Evolutionary conservation across 35 echinoderm and acorn worm species (phyloP).

Genomic region (Stichopus chloronotus): DNA sequence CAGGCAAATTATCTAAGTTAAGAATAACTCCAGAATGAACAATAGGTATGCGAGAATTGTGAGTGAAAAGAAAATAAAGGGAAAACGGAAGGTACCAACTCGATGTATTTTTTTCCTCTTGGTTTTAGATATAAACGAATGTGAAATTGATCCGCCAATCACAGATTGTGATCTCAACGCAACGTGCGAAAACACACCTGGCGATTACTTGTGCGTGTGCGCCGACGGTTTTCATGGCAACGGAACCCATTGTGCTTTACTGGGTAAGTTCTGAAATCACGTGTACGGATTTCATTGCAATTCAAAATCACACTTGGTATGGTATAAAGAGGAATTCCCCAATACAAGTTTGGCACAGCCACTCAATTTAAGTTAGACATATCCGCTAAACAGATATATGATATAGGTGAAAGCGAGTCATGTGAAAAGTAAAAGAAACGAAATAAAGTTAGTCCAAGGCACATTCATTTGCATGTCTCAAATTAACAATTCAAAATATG

Average conservation of each 20-base stretch:
- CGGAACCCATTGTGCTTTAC: slow-evolving; percentile 63
- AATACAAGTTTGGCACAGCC: too few species aligned
- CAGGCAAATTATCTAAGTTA: too few species aligned
- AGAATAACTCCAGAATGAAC: too few species aligned
- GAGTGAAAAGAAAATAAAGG: not conserved
- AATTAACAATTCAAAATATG: too few species aligned
- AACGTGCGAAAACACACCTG: slow-evolving; percentile 60
- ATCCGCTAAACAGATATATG: too few species aligned
- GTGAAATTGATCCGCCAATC: slow-evolving; percentile 44
- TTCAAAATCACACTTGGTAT: not conserved
- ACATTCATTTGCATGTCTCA: too few species aligned
- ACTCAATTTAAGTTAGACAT: too few species aligned
- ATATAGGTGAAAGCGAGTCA: too few species aligned
- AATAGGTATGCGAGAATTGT: too few species aligned
- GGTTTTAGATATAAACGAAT: slow-evolving; percentile 64
- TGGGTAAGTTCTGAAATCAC: slow-evolving; percentile 32
- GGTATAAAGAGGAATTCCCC: too few species aligned
- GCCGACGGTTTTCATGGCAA: slow-evolving; percentile 67
- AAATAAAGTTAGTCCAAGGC: too few species aligned
- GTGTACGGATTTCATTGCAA: not conserved
- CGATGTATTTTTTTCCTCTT: not conserved
- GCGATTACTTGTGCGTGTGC: slow-evolving; percentile 62
- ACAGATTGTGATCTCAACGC: slow-evolving; percentile 60
- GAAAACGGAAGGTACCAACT: not conserved
- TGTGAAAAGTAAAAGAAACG: too few species aligned